phyloP scores from a whole-genome alignment of 2,113 vertebrate species.

The Sylvilagus bachmani region DNA sequence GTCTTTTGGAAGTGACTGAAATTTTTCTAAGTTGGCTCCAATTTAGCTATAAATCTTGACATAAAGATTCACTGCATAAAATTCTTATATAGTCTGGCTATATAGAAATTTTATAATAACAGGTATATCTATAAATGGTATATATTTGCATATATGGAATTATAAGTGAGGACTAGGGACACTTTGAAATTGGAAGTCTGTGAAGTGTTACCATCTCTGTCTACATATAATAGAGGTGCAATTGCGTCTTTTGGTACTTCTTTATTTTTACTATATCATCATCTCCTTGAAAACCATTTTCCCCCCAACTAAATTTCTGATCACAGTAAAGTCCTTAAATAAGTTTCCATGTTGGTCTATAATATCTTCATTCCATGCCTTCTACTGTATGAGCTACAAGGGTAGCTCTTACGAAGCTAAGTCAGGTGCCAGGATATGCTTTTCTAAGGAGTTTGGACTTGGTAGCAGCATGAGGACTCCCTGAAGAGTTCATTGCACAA shows the following conservation, averaged over 20 bases:
- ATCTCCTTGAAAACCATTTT: conserved; percentile 32
- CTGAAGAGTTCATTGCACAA: not conserved
- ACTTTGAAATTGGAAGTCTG: conserved; percentile 37
- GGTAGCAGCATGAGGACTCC: not conserved
- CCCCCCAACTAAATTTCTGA: conserved; percentile 50
- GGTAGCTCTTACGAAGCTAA: not conserved
- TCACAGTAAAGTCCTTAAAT: conserved; percentile 33
- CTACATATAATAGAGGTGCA: not conserved
- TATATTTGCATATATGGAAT: conserved; percentile 28
- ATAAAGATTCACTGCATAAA: conserved; percentile 35
- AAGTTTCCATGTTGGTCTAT: not conserved
- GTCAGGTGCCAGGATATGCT: not conserved
- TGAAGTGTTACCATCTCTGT: conserved; percentile 7
- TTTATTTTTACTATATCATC: not conserved
- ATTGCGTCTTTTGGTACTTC: not conserved
- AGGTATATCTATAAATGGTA: not conserved
- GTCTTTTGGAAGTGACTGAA: conserved; percentile 43
- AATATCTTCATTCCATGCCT: not conserved
- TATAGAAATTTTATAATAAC: conserved; percentile 35
- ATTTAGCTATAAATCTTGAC: conserved; percentile 63
- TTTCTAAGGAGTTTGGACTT: not conserved
- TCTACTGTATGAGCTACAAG: not conserved
- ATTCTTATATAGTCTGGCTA: not conserved
- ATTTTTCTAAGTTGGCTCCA: conserved; percentile 52
- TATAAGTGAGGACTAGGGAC: not conserved